Base-by-base conservation (phyloP, 2,888 invertebrate species). In the Oxyteleia sp. region DNA sequence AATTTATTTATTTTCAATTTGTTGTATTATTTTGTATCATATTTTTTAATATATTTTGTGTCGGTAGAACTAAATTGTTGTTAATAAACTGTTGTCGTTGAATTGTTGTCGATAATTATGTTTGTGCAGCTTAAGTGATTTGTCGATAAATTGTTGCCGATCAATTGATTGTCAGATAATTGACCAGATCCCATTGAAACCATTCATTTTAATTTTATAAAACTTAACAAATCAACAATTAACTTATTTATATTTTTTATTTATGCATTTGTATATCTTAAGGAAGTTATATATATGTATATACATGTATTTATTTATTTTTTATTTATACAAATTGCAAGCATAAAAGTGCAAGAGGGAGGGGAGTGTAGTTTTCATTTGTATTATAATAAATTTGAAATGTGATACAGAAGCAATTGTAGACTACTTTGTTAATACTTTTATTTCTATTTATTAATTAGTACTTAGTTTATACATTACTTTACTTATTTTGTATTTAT, bases 301-400 rank as follows among this genome's bases (percentile, higher is more conserved):
- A 8, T 32, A 32, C 1, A 7, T 4, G 5, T 53, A 53, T 53
- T 32, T 53, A 53, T 49, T 53, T 29, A 53, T 53, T 53, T 29
- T 13, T 29, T 53, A 8, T 32, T 8, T 7, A 32, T 32, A 32
- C 10, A 32, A 32, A 3, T 32, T 7, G 10, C 8, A 26, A 26
- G 2, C 8, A 3, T 32, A 32, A 32, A 4, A 11, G 7, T 45
- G 5, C 18, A 45, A 45, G 4, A 45, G 45, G 45, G 5, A 45
- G 45, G 5, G n/a, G 10, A 45, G 5, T 4, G 11, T 49, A 49
- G 15, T 11, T 23, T 5, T 47, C 16, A 2, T 53, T 29, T 53
- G 51, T 53, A 53, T 29, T 53, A 29, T 53, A 53, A 7, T 53
- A 29, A 29, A 29, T 53, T 29, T 15, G 7, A 32, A 8, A 1